Evolutionary conservation across 2,888 invertebrate genomes (phyloP).

Genomic region (Anoplius nigerrimus): DNA sequence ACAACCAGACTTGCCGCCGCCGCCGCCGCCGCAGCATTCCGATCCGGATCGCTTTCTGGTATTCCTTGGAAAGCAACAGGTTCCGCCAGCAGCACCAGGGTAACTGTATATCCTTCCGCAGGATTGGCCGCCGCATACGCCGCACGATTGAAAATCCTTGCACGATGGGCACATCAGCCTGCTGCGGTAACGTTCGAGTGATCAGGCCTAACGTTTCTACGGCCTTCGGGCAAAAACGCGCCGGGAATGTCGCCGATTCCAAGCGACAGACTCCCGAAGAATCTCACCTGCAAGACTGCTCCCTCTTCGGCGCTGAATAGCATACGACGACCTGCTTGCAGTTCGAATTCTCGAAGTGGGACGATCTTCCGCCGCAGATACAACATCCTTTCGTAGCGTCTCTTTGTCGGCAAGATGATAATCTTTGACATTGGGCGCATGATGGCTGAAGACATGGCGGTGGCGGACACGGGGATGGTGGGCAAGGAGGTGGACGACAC

Average conservation of each 20-base stretch:
- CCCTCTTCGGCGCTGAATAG: not conserved
- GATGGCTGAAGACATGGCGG: slow-evolving; percentile 6
- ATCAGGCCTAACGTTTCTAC: not conserved
- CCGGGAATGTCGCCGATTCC: not conserved
- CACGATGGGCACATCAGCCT: slow-evolving; percentile 53
- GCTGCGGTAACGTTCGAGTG: not conserved
- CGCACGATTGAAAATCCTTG: slow-evolving; percentile 37
- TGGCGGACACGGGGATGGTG: slow-evolving; percentile 32
- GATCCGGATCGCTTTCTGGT: slow-evolving; percentile 47
- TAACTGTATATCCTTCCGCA: slow-evolving; percentile 57
- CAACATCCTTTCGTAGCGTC: slow-evolving; percentile 35
- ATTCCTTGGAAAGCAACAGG: slow-evolving; percentile 55
- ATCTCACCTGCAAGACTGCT: not conserved
- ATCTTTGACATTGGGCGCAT: slow-evolving; percentile 22
- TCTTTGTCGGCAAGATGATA: slow-evolving; percentile 7
- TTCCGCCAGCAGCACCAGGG: slow-evolving; percentile 47
- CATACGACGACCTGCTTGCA: not conserved
- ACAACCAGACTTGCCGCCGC: slow-evolving; percentile 33
- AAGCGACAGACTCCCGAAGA: not conserved
- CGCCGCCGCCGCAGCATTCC: slow-evolving; percentile 46
- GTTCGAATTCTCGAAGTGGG: too few relatives aligned
- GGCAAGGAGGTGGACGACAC: slow-evolving; percentile 31
- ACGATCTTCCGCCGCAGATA: slow-evolving; percentile 37
- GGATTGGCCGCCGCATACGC: slow-evolving; percentile 54
- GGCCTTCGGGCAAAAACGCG: slow-evolving; percentile 10